These are phyloP conservation scores for Laterallus jamaicensis DNA, from an alignment of 2,113 vertebrate species.

Conservation along the genomic window DNA sequence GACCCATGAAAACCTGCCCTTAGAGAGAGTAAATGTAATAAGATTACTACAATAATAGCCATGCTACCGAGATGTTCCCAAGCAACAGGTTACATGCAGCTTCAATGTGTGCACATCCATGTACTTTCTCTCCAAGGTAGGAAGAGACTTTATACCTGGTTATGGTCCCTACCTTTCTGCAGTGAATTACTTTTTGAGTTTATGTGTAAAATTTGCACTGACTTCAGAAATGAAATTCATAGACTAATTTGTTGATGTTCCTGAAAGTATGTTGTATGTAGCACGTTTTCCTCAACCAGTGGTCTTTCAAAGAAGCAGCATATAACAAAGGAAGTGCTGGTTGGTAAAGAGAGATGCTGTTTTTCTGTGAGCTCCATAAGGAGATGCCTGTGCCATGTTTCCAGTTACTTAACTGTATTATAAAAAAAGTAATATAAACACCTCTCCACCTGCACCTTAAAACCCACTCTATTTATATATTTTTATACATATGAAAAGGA, in stretches of 20 bases:
- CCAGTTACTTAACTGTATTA: background rate
- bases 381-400: background rate
- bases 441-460: background rate
- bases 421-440: background rate
- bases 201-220: background rate
- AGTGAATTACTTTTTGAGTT: background rate
- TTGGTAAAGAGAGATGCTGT: background rate
- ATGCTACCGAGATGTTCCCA: background rate
- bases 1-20: background rate
- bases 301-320: background rate
- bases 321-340: background rate
- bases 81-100: background rate
- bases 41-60: background rate
- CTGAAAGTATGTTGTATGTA: background rate
- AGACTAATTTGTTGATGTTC: background rate
- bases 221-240: background rate
- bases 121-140: background rate
- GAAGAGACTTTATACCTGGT: background rate
- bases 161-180: background rate
- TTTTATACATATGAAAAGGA: background rate
- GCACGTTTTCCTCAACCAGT: background rate
- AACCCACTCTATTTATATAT: background rate
- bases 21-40: constrained; percentile 1
- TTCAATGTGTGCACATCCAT: background rate
- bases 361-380: background rate